Conservation (phyloP, 2,113 vertebrate genomes). For the Gnathochromis pfefferi region DNA sequence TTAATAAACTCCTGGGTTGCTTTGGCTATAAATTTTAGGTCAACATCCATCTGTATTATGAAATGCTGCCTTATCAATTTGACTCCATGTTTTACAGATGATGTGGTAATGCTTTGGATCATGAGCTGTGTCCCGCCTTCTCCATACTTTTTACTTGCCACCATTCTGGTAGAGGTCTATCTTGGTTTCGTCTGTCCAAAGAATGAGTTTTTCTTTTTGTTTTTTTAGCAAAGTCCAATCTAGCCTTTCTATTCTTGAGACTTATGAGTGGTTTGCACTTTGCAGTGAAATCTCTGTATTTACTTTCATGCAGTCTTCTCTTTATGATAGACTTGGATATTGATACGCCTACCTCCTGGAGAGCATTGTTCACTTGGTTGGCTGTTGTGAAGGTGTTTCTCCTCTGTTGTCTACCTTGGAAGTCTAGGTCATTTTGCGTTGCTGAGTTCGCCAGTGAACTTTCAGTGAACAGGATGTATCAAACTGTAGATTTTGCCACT, state of each 20-base stretch:
- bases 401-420: background rate
- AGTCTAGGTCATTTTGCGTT: background rate
- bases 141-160: background rate
- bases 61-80: background rate
- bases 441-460: background rate
- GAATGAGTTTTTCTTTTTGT: background rate
- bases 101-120: background rate
- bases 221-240: background rate
- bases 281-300: background rate
- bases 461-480: background rate
- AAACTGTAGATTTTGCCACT: background rate
- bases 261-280: background rate
- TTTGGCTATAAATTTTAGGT: background rate
- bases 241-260: background rate
- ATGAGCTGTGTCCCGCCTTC: background rate
- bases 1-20: background rate
- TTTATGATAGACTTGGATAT: background rate
- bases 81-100: background rate
- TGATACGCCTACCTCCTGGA: background rate
- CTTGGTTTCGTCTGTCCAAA: background rate
- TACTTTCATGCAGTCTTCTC: background rate
- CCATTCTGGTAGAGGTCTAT: background rate
- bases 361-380: background rate
- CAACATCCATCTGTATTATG: background rate
- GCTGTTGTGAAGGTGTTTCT: background rate